These are phyloP conservation scores for Cheirogaleus medius DNA, from an alignment of 2,113 vertebrate species.

Conservation along the genomic window DNA sequence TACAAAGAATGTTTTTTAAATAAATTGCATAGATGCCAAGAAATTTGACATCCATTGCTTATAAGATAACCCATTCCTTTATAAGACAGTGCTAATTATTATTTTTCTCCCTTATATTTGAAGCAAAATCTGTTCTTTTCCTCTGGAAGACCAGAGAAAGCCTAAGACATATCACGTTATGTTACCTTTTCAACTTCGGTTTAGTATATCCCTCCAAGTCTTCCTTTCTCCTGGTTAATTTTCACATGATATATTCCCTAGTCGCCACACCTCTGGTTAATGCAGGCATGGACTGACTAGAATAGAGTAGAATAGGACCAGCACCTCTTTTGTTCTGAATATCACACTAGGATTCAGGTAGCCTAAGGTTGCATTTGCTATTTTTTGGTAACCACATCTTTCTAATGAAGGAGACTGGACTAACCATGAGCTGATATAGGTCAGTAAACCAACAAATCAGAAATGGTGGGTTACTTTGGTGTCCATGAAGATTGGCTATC, in stretches of 20 bases:
- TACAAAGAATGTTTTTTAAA: background rate
- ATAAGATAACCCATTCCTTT: background rate
- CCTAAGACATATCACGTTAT: background rate
- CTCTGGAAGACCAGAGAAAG: background rate
- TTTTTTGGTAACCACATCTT: background rate
- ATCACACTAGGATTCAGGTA: background rate
- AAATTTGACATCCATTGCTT: background rate
- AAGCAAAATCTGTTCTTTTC: background rate
- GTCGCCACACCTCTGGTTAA: background rate
- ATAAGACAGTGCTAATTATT: background rate
- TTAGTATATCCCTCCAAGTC: background rate
- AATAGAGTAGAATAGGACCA: background rate
- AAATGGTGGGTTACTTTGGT: background rate
- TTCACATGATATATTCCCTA: background rate
- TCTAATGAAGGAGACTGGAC: background rate
- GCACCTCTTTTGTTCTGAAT: background rate
- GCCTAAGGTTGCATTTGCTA: background rate
- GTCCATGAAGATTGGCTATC: background rate
- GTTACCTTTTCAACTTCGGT: background rate
- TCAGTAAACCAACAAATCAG: background rate
- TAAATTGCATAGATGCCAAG: background rate
- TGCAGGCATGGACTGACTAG: background rate
- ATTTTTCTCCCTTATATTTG: background rate
- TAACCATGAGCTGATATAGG: background rate
- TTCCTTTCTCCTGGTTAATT: background rate